These are phyloP conservation scores for Drosophila hamatofila DNA, from an alignment of 2,888 invertebrate genomes.

Conservation along the genomic window DNA sequence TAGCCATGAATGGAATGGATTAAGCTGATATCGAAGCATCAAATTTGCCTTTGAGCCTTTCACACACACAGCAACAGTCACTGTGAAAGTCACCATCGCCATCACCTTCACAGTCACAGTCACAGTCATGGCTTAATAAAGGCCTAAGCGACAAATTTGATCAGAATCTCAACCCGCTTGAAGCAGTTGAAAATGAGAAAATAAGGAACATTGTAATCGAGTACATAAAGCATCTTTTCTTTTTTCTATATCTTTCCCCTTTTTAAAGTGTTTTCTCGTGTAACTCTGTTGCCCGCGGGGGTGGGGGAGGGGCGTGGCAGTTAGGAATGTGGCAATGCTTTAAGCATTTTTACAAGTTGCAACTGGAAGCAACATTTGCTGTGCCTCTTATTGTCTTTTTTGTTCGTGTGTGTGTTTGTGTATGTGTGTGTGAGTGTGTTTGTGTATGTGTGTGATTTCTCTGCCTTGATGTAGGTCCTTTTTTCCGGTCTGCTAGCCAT, in stretches of 20 bases:
- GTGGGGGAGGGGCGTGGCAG: background rate
- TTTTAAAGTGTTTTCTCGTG: slow-evolving; percentile 51
- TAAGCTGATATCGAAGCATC: slow-evolving; percentile 1
- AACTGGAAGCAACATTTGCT: slow-evolving; percentile 16
- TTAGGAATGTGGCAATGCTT: slow-evolving; percentile 24
- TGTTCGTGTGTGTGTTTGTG: background rate
- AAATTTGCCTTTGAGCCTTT: background rate
- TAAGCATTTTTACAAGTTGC: slow-evolving; percentile 30
- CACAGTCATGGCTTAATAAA: slow-evolving; percentile 45
- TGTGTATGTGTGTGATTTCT: too few species aligned
- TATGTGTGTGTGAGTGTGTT: background rate
- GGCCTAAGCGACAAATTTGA: slow-evolving; percentile 41
- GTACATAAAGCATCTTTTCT: slow-evolving; percentile 2
- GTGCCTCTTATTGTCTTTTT: background rate
- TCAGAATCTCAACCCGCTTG: slow-evolving; percentile 23
- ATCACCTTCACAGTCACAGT: background rate
- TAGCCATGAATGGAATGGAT: background rate
- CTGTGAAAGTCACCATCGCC: too few species aligned
- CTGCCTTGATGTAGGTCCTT: slow-evolving; percentile 34
- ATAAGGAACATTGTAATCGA: background rate
- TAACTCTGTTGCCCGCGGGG: background rate
- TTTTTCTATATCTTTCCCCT: background rate
- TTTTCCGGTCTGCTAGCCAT: slow-evolving; percentile 75
- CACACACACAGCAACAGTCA: background rate
- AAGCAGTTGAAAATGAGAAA: background rate